Conservation (phyloP, 2,888 invertebrate genomes). For the Troides aeacus region DNA sequence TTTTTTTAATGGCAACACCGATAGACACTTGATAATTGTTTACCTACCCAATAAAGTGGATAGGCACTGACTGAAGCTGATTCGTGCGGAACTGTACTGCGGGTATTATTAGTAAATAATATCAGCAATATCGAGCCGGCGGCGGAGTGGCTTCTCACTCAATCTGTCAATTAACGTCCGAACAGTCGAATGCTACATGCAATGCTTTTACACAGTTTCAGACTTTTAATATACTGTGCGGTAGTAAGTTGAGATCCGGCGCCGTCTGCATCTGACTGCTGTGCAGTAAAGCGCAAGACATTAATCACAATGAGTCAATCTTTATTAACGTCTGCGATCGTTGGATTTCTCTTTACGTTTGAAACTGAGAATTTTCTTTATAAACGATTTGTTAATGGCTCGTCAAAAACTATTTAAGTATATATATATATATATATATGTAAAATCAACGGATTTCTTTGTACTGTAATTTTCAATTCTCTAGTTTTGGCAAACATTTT, state of each 20-base stretch:
- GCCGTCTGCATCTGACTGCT: conserved; percentile 24
- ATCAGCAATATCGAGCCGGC: conserved; percentile 35
- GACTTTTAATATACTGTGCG: conserved; percentile 22
- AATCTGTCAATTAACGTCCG: conserved; percentile 65
- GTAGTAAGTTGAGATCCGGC: conserved; percentile 14
- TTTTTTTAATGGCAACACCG: too few relatives aligned
- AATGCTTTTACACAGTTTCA: conserved; percentile 35
- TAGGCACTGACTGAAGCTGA: not conserved
- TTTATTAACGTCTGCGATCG: not conserved
- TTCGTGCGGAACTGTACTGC: conserved; percentile 3
- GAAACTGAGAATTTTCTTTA: too few relatives aligned
- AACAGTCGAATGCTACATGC: conserved; percentile 46
- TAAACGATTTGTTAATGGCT: too few relatives aligned
- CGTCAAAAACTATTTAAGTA: too few relatives aligned
- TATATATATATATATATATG: too few relatives aligned
- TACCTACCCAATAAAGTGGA: not conserved
- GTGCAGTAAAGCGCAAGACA: not conserved
- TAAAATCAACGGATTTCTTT: too few relatives aligned
- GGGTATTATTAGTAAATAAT: conserved; percentile 29
- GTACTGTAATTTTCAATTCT: too few relatives aligned
- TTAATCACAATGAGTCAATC: conserved; percentile 9
- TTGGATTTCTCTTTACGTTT: too few relatives aligned
- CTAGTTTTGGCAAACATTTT: too few relatives aligned
- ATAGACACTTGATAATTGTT: too few relatives aligned
- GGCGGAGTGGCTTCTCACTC: conserved; percentile 60